These are phyloP conservation scores for Diadophis punctatus DNA, from an alignment of 2,113 vertebrate species.

Conservation along the genomic window DNA sequence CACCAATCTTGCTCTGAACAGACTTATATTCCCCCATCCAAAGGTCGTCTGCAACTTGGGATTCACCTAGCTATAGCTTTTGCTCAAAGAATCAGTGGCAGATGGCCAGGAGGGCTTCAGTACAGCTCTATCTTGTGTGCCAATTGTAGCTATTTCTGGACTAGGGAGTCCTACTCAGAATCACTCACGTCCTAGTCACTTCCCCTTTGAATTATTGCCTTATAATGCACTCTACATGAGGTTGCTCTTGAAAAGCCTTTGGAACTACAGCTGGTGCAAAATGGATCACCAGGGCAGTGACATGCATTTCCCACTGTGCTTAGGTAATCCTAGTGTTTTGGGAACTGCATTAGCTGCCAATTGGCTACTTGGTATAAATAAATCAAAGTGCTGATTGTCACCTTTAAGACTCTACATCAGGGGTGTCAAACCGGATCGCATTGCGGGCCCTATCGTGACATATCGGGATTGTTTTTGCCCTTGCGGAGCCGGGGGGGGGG, in stretches of 20 bases:
- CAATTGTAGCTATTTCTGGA: background rate
- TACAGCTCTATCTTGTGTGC: background rate
- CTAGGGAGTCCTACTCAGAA: background rate
- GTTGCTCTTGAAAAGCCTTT: background rate
- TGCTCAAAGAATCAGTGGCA: background rate
- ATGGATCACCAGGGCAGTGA: background rate
- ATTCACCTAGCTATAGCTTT: background rate
- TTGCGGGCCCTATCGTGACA: rapidly evolving
- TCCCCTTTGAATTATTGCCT: background rate
- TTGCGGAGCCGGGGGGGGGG: too few species aligned
- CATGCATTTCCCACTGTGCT: background rate
- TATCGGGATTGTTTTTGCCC: too few species aligned
- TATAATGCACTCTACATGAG: background rate
- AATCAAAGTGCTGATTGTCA: background rate
- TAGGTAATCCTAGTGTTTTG: background rate
- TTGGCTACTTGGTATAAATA: background rate
- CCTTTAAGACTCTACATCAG: background rate
- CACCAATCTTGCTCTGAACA: background rate
- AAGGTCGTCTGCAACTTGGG: background rate
- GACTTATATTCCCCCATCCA: background rate
- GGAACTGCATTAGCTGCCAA: background rate
- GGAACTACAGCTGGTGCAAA: background rate
- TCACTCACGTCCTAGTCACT: background rate
- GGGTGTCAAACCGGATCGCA: too few species aligned
- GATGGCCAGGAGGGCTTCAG: background rate